A percentile compares a stretch with the other conserved stretches of the same genome.
phyloP scores from a whole-genome alignment of 1,140 invertebrate genomes.

The Rhopalosiphum padi region DNA sequence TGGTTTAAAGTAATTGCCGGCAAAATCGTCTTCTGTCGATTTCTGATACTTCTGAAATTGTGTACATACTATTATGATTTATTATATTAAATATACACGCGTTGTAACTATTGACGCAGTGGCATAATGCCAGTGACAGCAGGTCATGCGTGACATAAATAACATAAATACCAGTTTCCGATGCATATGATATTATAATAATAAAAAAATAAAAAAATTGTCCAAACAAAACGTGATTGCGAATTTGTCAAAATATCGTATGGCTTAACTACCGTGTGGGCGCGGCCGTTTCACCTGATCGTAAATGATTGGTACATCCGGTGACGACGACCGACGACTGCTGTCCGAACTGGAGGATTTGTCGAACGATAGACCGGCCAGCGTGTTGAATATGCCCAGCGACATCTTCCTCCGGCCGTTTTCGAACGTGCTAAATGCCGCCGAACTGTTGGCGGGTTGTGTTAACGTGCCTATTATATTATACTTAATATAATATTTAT shows the following conservation, averaged over 20 bases:
- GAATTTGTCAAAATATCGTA: background rate
- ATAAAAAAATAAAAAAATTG: background rate
- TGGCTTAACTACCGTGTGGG: background rate
- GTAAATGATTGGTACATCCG: background rate
- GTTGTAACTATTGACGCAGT: no score
- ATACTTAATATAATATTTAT: background rate
- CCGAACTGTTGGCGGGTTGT: background rate
- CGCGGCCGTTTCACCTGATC: slow-evolving; percentile 24
- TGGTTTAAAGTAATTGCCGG: slow-evolving; percentile 77
- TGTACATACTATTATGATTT: background rate
- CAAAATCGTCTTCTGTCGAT: slow-evolving; percentile 70
- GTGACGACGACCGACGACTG: slow-evolving; percentile 46
- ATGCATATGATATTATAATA: background rate
- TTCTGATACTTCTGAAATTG: slow-evolving; percentile 66
- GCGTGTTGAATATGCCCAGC: slow-evolving; percentile 35
- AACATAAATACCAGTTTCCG: background rate
- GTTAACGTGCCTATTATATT: slow-evolving; percentile 40
- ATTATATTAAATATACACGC: background rate
- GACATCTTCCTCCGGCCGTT: slow-evolving; percentile 46
- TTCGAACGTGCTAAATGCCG: slow-evolving; percentile 47
- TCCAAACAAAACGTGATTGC: background rate
- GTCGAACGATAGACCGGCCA: slow-evolving; percentile 44
- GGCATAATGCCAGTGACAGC: background rate
- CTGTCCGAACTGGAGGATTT: slow-evolving; percentile 49
- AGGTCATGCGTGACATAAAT: background rate